Conservation (phyloP, 2,113 vertebrate species). For the Chloropsis cyanopogon region DNA sequence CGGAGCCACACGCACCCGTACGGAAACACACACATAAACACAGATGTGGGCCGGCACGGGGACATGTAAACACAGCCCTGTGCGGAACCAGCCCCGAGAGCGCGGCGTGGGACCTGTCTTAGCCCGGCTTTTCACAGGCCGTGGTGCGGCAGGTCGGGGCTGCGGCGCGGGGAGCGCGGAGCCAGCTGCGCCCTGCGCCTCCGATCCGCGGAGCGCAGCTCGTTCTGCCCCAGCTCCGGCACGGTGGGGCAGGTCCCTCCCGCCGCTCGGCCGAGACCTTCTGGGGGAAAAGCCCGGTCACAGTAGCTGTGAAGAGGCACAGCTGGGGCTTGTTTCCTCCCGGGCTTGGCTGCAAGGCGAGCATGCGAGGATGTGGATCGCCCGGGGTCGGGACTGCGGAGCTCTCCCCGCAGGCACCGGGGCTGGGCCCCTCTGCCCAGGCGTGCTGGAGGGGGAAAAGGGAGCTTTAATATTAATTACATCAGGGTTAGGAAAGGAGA, state of each 20-base stretch:
- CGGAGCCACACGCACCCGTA: constrained; percentile 18
- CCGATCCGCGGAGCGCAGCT: accelerated
- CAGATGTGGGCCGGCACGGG: background rate
- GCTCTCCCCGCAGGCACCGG: accelerated
- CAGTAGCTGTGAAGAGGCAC: background rate
- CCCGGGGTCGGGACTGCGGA: accelerated
- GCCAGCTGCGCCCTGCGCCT: background rate
- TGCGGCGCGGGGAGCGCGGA: background rate
- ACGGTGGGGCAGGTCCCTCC: background rate
- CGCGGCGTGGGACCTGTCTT: background rate
- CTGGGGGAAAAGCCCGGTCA: background rate
- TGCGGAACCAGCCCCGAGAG: background rate
- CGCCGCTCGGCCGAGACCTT: background rate
- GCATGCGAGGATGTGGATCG: background rate
- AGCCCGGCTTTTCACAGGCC: background rate
- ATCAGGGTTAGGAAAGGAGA: background rate
- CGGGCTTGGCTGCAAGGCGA: background rate
- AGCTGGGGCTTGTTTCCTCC: constrained; percentile 42
- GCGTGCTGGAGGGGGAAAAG: accelerated
- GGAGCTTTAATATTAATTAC: background rate
- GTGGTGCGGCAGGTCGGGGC: accelerated
- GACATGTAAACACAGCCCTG: constrained; percentile 19
- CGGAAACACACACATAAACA: constrained; percentile 26
- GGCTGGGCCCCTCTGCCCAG: background rate
- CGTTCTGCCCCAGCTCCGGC: background rate